These are phyloP conservation scores for Trissoscelio sp. DNA, from an alignment of 2,888 invertebrate species.

Conservation along the genomic window DNA sequence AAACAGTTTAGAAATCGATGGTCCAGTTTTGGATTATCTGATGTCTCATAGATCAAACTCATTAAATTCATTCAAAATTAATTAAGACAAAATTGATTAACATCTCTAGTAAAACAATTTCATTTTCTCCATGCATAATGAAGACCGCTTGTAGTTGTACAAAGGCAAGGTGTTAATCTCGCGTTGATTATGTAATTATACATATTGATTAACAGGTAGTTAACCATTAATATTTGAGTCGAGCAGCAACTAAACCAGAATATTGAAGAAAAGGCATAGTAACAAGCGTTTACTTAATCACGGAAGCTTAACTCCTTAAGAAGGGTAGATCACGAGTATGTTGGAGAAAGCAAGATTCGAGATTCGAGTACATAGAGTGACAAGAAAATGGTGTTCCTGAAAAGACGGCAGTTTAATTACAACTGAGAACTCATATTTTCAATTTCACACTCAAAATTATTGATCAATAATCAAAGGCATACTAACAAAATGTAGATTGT, in stretches of 20 bases:
- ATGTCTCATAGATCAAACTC: too few relatives aligned
- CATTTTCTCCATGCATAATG: too few relatives aligned
- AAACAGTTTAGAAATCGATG: too few relatives aligned
- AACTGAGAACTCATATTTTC: neutral
- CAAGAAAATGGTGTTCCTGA: conserved; percentile 23
- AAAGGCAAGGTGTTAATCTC: neutral
- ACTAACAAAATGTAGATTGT: neutral
- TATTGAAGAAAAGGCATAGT: conserved; percentile 14
- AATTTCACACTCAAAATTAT: too few relatives aligned
- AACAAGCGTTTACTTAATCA: conserved; percentile 27
- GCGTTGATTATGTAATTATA: conserved; percentile 7
- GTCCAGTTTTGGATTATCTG: too few relatives aligned
- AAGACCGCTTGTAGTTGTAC: neutral
- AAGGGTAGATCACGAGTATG: conserved; percentile 35
- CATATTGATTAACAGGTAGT: conserved; percentile 4
- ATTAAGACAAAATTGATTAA: too few relatives aligned
- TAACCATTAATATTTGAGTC: conserved; percentile 10
- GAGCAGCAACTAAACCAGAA: conserved; percentile 5
- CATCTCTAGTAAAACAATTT: too few relatives aligned
- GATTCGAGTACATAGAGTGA: conserved; percentile 32
- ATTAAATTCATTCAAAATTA: too few relatives aligned
- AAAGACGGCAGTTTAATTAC: neutral
- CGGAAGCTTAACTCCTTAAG: conserved; percentile 25
- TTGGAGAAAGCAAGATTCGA: conserved; percentile 42
- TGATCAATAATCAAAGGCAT: too few relatives aligned